Evolutionary conservation across 2,888 invertebrate species (phyloP), one percentile per base, ranked within the genome.

Genomic region (Lasioglossum leucozonium): DNA sequence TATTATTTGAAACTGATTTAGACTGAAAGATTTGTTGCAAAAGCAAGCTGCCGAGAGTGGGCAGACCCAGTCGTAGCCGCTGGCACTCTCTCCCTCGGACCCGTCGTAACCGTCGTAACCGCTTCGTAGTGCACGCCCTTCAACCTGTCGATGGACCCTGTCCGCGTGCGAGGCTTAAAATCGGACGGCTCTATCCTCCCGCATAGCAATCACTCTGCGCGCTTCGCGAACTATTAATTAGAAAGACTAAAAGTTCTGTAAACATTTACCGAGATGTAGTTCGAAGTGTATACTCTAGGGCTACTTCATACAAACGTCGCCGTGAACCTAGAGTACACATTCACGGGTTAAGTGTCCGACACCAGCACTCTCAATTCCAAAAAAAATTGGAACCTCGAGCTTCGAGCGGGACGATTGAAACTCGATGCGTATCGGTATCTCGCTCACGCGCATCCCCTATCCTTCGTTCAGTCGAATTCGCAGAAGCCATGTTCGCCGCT

Each of bases 11-110:
- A 94, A 94, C 93, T 94, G 94, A 94, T 93, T 94, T 93, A 92
- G 93, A 94, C 93, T 90, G 93, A 92, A 92, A 93, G 94, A 94
- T 94, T 94, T 94, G 94, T 94, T 93, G 93, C 92, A 93, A 93
- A 92, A 90, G 91, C 85, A 84, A 74, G 82, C 87, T 84, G 86
- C 86, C 87, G 76, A 86, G 89, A n/a, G 87, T 89, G 86, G 83
- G 88, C 84, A 79, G 79, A 34, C 77, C 72, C 55, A 74, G 82
- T 77, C 76, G 79, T 82, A 85, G 92, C 93, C 90, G 30, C 81
- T 72, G 90, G 89, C 90, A 73, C 69, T 87, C 83, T 78, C 78
- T 87, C n/a, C n/a, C 51, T 22, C 77, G 80, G 42, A 77, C 81
- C 65, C 85, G 81, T 88, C 85, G 85, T 87, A 87, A 88, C 85